Percentiles rank a stretch among this genome's conserved stretches.
These are phyloP conservation scores for Drosophila tsacasi DNA, from an alignment of 1,140 invertebrate species.

Conservation along the genomic window DNA sequence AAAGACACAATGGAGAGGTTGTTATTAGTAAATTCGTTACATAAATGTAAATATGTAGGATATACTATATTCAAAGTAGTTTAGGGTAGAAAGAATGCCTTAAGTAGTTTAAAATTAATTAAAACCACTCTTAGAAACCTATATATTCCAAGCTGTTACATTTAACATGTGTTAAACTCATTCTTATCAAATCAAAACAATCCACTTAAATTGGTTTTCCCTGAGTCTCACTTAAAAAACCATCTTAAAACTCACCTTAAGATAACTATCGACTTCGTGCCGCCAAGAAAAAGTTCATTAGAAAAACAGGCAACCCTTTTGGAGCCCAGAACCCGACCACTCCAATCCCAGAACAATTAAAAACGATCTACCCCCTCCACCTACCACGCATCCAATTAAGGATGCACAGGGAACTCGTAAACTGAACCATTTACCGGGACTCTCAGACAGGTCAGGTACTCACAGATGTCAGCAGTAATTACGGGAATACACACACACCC, in stretches of 20 bases:
- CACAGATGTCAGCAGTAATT: constrained; percentile 66
- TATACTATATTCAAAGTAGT: too few relatives aligned
- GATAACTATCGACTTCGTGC: constrained; percentile 8
- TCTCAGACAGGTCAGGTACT: constrained; percentile 47
- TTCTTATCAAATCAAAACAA: not conserved
- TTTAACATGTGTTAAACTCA: constrained; percentile 11
- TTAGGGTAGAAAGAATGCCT: not conserved
- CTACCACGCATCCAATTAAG: constrained; percentile 43
- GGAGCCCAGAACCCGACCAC: not conserved
- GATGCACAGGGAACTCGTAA: constrained; percentile 45
- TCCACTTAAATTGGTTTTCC: not conserved
- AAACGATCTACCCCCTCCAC: constrained; percentile 1
- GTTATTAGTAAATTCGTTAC: constrained; percentile 4
- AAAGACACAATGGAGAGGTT: constrained; percentile 24
- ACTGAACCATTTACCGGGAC: constrained; percentile 64
- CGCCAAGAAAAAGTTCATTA: constrained; percentile 1
- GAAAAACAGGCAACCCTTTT: constrained; percentile 10
- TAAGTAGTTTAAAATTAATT: not conserved
- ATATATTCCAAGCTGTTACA: not conserved
- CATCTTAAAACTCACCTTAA: not conserved
- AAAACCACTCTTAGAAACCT: not conserved
- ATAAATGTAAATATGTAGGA: not conserved
- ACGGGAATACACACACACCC: constrained; percentile 36
- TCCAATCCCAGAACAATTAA: constrained; percentile 35
- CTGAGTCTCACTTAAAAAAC: not conserved